These are phyloP conservation scores for Hippocampus abdominalis DNA, from an alignment of 2,113 vertebrate genomes.

Conservation along the genomic window DNA sequence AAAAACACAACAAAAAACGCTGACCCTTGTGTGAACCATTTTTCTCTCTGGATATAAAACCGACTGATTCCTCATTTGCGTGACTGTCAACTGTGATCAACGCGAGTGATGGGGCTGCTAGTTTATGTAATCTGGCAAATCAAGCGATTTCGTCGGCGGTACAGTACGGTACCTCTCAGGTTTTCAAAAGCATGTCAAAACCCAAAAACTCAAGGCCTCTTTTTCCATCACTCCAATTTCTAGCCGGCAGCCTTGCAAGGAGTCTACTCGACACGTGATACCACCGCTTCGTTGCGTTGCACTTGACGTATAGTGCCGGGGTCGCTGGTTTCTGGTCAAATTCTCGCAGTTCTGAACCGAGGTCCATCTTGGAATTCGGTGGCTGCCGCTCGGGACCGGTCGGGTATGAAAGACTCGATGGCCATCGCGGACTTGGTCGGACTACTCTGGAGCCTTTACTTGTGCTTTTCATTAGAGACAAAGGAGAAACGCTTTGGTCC, in stretches of 20 bases:
- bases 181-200: constrained; percentile 41
- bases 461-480: constrained; percentile 76
- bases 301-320: constrained; percentile 45
- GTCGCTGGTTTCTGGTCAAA: constrained; percentile 39
- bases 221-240: constrained; percentile 40
- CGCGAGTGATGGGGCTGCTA: constrained; percentile 33
- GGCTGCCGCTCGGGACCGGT: neutral
- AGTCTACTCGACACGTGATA: constrained; percentile 39
- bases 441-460: constrained; percentile 44
- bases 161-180: constrained; percentile 21
- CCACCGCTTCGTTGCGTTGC: constrained; percentile 45
- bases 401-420: constrained; percentile 13
- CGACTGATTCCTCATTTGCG: constrained; percentile 15
- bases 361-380: constrained; percentile 41
- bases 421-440: constrained; percentile 30
- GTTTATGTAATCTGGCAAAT: constrained; percentile 44
- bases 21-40: neutral
- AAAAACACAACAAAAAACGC: neutral
- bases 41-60: constrained; percentile 12
- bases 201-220: constrained; percentile 54
- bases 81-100: constrained; percentile 27
- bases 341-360: constrained; percentile 15
- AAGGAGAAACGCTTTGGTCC: constrained; percentile 54
- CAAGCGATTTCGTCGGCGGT: constrained; percentile 1
- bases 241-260: constrained; percentile 17